Base-by-base conservation (phyloP, 2,797 vertebrate genomes). In the Premnoplex brunnescens region DNA sequence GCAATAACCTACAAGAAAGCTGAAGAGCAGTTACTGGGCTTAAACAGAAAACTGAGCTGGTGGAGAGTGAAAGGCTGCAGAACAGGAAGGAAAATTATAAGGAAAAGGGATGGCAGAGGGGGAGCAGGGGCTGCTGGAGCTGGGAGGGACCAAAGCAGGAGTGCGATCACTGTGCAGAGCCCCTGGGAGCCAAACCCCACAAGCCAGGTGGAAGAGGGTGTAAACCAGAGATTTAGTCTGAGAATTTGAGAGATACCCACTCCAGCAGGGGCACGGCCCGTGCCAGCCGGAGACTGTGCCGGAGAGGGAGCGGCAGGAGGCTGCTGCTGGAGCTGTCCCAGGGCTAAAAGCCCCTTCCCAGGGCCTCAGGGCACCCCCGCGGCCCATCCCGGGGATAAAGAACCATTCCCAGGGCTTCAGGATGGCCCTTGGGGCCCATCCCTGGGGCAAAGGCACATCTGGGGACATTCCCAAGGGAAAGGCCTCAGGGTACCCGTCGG, bases 191-290 rank as follows among this genome's bases (percentile, higher is more conserved):
- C 55, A 19, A 76, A 60, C 8, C 18, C 98, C 98, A 0, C 88
- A 95, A 7, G 98, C 96, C 96, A 98, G 97, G n/a, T 95, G 97
- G 19, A 98, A 68, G 48, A 97, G 88, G 22, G 95, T 49, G 10
- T 8, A 28, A 44, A 59, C 3, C 41, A 19, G 36, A 20, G 12
- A 30, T 63, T 37, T 9, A 26, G 11, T 2, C 1, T 5, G 8
- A 26, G 52, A 66, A 85, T 37, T 37, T 4, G 30, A 36, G 1
- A 63, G 41, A 22, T 12, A 8, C 6, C 18, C 2, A 59, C 44
- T 34, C 28, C 10, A 2, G 2, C 2, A n/a, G 44, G 0, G 0
- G 12, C 32, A 20, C 24, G 6, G 58, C 12, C 43, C 2, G 21
- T 5, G 34, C 21, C 2, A 4, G 34, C 0, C 0, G 51, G 41